These are phyloP conservation scores for Clupea harengus DNA, from an alignment of 2,113 vertebrate genomes.

Conservation along the genomic window DNA sequence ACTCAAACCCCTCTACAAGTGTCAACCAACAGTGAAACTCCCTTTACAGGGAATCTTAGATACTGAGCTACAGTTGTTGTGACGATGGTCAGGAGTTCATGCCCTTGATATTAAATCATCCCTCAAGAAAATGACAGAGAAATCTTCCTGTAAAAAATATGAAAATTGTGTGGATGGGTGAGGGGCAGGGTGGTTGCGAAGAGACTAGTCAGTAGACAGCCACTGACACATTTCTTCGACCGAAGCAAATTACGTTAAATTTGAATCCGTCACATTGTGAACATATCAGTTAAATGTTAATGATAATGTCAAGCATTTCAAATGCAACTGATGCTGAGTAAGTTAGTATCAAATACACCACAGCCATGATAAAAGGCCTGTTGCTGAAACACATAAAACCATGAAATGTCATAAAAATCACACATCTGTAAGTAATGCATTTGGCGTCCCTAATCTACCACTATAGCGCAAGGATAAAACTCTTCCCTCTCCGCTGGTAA, in stretches of 20 bases:
- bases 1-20: background rate
- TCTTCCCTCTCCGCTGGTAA: background rate
- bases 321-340: background rate
- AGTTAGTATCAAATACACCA: background rate
- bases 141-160: background rate
- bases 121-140: background rate
- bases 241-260: background rate
- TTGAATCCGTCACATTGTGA: background rate
- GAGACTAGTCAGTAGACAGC: background rate
- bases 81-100: background rate
- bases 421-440: conserved; percentile 2
- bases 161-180: background rate
- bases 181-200: background rate
- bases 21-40: background rate
- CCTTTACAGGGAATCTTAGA: background rate
- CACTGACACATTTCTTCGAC: background rate
- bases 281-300: background rate
- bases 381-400: background rate
- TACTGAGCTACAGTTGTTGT: background rate
- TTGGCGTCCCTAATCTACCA: conserved; percentile 1
- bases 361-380: background rate
- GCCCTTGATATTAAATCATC: background rate
- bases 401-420: conserved; percentile 15
- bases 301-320: background rate
- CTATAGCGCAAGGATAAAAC: background rate